Evolutionary conservation across 2,888 invertebrate species (phyloP), one percentile per base, ranked within the genome.

Genomic region (Rhorus exstirpatorius): DNA sequence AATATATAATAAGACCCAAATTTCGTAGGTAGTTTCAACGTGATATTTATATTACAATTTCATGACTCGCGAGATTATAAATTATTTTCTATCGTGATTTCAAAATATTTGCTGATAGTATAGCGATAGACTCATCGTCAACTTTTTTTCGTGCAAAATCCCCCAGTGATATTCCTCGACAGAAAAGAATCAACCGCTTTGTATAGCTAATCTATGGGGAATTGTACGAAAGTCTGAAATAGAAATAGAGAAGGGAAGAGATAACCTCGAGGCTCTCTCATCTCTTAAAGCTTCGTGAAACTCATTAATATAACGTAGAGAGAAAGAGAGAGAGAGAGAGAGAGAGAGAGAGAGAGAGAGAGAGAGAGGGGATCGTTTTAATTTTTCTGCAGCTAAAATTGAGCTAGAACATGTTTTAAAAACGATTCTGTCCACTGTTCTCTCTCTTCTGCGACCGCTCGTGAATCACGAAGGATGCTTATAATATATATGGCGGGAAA

Each of bases 291-390:
- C 31, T 60, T 44, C 58, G 12, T 51, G 53, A 61, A 81, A 61
- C 55, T 72, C 67, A 72, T 77, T 81, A 67, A 77, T 67, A 72
- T 41, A 72, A 81, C 38, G 3, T 8, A 38, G 24, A 67, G 10
- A 67, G 44, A 35, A 26, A 24, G 58, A 67, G 19, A 49, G 19
- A 12, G n/a, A 14, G 10, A 14, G 35, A n/a, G n/a, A 51, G 35
- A 17, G 6, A 51, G 12, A 24, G 3, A 24, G 6, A 19, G 17
- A 19, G 19, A 24, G 3, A 60, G 58, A 46, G 41, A 21, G 31
- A n/a, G 46, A 58, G 58, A 19, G 19, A 44, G 17, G 51, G 31
- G 63, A 58, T 65, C 53, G 60, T 80, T 26, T 63, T 75, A 44
- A 63, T 76, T 75, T 70, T 76, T 80, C 46, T 38, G 35, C 38